Conservation (phyloP, 1,140 invertebrate genomes). For the Ostrea denselamellosa region DNA sequence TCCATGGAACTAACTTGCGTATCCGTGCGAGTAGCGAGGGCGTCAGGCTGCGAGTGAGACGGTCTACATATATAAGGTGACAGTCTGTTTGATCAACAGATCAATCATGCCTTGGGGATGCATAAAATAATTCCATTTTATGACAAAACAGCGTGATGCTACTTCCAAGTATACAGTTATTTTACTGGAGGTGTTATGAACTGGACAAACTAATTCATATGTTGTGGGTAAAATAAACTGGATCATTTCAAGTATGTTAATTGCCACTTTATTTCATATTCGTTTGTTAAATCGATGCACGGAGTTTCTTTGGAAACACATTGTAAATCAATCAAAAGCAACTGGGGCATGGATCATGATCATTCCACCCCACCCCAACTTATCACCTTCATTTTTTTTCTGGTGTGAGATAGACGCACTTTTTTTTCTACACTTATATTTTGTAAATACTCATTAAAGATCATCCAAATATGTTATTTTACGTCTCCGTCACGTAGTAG, state of each 20-base stretch:
- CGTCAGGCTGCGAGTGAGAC: slow-evolving; percentile 7
- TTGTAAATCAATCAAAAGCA: no score
- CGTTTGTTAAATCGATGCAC: no score
- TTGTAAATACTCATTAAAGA: no score
- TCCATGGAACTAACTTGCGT: neutral
- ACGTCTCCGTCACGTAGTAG: no score
- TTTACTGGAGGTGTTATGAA: neutral
- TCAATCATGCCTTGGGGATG: slow-evolving; percentile 24
- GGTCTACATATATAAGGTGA: neutral
- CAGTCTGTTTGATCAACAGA: slow-evolving; percentile 13
- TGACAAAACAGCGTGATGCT: slow-evolving; percentile 9
- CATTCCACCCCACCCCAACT: no score
- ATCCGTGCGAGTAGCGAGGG: neutral
- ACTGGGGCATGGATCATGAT: no score
- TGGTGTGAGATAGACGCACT: no score
- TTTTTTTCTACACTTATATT: no score
- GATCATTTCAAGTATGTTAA: neutral
- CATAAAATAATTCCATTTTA: slow-evolving; percentile 28
- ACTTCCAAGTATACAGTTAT: neutral
- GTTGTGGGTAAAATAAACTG: neutral
- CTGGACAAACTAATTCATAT: neutral
- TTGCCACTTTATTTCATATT: neutral
- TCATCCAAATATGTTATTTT: no score
- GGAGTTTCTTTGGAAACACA: no score
- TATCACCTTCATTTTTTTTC: no score